Conservation (phyloP, 2,113 vertebrate species). For the Lipotes vexillifer region DNA sequence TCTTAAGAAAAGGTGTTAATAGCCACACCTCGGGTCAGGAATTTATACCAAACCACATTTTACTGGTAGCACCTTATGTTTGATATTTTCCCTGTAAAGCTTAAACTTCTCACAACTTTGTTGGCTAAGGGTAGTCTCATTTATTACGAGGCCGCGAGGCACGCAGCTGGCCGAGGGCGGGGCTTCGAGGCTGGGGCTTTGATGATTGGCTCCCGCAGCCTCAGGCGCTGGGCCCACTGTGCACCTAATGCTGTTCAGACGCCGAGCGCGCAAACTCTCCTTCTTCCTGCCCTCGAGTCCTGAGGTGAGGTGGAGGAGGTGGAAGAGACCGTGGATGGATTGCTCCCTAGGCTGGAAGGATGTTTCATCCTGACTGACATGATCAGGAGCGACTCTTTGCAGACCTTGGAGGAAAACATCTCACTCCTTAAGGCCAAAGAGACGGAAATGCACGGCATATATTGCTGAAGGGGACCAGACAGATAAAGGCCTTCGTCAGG, state of each 20-base stretch:
- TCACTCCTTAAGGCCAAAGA: conserved; percentile 52
- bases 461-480: conserved; percentile 51
- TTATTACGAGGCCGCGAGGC: fast-evolving
- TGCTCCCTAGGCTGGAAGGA: conserved; percentile 52
- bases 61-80: not conserved
- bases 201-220: not conserved
- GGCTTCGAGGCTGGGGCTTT: not conserved
- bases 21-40: not conserved
- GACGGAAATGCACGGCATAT: conserved; percentile 64
- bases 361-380: conserved; percentile 60
- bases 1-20: not conserved
- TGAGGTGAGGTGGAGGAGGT: conserved; percentile 34
- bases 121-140: not conserved
- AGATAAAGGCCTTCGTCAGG: conserved; percentile 70
- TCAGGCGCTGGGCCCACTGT: no score
- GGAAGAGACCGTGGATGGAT: conserved; percentile 47
- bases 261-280: no score
- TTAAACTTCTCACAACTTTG: not conserved
- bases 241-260: not conserved
- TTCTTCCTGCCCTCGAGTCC: not conserved
- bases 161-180: fast-evolving
- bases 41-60: not conserved
- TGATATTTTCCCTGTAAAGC: not conserved
- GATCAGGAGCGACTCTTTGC: conserved; percentile 62
- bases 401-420: conserved; percentile 59